Evolutionary conservation across 2,113 vertebrate genomes (phyloP).

Genomic region (Campylomormyrus numenius): DNA sequence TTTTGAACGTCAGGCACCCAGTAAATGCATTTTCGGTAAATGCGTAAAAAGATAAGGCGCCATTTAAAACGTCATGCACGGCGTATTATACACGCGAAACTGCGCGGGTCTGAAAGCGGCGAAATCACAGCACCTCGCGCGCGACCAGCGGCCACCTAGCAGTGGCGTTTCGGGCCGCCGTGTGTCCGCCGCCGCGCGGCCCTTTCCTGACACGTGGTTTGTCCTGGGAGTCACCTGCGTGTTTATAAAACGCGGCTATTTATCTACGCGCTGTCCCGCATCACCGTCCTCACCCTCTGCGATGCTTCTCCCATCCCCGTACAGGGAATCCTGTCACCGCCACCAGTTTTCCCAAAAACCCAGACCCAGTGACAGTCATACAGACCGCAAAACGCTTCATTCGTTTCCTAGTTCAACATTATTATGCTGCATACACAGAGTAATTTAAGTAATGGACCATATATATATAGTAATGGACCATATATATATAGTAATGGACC

Average conservation of each 20-base stretch:
- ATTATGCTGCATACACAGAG: too few relatives aligned
- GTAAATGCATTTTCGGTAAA: background rate
- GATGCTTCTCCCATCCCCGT: background rate
- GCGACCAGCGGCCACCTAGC: conserved; percentile 13
- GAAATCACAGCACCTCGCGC: conserved; percentile 19
- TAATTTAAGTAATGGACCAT: background rate
- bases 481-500: too few relatives aligned
- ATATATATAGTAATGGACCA: too few relatives aligned
- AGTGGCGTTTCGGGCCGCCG: background rate
- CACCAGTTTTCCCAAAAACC: background rate
- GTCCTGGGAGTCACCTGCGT: conserved; percentile 22
- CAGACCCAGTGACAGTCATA: background rate
- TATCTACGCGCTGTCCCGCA: background rate
- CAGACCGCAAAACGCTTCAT: background rate
- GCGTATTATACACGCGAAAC: background rate
- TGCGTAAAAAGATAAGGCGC: background rate
- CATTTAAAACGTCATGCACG: background rate
- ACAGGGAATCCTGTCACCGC: background rate
- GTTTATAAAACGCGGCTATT: conserved; percentile 13
- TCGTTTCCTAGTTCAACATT: background rate
- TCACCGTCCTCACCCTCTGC: background rate
- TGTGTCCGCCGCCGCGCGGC: background rate
- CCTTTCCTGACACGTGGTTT: background rate
- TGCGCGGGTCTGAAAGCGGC: background rate
- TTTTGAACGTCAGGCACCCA: background rate